Evolutionary conservation across 2,113 vertebrate species (phyloP).

Genomic region (Eptesicus fuscus): DNA sequence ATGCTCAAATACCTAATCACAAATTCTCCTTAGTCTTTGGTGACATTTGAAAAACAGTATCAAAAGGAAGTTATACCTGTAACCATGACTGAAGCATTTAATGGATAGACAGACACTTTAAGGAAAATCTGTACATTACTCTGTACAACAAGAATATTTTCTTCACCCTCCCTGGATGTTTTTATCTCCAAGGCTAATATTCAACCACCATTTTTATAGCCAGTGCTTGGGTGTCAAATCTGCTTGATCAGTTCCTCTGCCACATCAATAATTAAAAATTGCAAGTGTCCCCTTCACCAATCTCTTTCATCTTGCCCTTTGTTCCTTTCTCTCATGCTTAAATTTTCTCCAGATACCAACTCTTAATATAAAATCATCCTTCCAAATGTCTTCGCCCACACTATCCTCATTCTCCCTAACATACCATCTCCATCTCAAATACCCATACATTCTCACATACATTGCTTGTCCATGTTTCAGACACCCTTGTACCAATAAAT

Average conservation of each 20-base stretch:
- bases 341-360: background rate
- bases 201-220: background rate
- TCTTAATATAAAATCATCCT: background rate
- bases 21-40: background rate
- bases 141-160: background rate
- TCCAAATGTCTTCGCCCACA: background rate
- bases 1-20: background rate
- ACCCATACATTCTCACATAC: background rate
- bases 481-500: background rate
- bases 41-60: background rate
- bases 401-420: background rate
- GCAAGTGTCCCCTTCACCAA: background rate
- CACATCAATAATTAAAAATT: background rate
- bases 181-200: background rate
- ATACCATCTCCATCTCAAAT: background rate
- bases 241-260: background rate
- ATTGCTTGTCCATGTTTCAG: background rate
- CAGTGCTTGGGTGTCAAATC: background rate
- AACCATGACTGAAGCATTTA: background rate
- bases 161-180: background rate
- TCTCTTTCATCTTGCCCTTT: constrained; percentile 15
- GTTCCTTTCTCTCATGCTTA: background rate
- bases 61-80: background rate
- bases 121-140: background rate
- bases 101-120: background rate